These are phyloP conservation scores for Ellobium chinense DNA, from an alignment of 2,888 invertebrate genomes.

Conservation along the genomic window DNA sequence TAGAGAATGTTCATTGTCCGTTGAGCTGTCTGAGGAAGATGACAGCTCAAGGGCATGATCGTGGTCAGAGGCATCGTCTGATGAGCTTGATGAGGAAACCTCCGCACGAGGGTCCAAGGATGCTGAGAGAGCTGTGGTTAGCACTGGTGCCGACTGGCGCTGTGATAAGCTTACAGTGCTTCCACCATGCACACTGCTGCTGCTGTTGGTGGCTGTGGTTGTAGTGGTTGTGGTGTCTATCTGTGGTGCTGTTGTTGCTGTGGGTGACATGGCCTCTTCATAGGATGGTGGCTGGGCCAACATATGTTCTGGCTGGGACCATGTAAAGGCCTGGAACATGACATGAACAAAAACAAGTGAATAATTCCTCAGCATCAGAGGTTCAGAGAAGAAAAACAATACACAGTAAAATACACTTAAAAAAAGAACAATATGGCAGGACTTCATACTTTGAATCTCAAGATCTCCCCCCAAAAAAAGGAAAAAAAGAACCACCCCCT, in stretches of 20 bases:
- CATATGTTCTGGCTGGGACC: constrained; percentile 29
- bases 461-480: too few relatives aligned
- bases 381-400: too few relatives aligned
- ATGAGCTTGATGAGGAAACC: constrained; percentile 38
- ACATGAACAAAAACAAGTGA: too few relatives aligned
- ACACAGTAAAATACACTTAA: too few relatives aligned
- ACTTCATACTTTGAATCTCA: too few relatives aligned
- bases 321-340: constrained; percentile 17
- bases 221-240: background rate
- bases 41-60: constrained; percentile 17
- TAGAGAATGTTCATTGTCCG: constrained; percentile 20
- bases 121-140: background rate
- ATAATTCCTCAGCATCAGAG: too few relatives aligned
- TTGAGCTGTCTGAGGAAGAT: constrained; percentile 38
- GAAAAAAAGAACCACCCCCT: too few relatives aligned
- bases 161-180: constrained; percentile 7
- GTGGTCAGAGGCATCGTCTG: constrained; percentile 16
- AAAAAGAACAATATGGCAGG: too few relatives aligned
- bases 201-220: background rate
- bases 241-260: background rate
- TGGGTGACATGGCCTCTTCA: constrained; percentile 49
- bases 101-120: constrained; percentile 34
- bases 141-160: background rate
- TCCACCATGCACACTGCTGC: background rate
- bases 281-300: constrained; percentile 53